Percentiles rank a stretch among this genome's conserved stretches.
Conservation (phyloP, 2,113 vertebrate species). For the Irena cyanogastra region DNA sequence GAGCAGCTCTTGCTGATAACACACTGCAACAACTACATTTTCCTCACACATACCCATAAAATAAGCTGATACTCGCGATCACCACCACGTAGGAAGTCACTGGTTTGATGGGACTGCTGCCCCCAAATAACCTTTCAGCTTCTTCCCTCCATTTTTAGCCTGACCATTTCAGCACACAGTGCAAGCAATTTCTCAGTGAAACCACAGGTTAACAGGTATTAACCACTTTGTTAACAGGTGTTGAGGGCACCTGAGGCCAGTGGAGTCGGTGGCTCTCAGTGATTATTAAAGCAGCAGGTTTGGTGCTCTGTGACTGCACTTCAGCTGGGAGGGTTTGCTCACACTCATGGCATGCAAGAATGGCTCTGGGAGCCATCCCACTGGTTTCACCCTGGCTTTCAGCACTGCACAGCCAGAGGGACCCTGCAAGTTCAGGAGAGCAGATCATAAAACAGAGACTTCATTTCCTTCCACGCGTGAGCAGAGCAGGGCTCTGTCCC, state of each 20-base stretch:
- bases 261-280: not conserved
- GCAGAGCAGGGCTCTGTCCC: not conserved
- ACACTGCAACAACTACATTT: not conserved
- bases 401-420: not conserved
- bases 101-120: not conserved
- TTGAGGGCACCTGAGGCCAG: not conserved
- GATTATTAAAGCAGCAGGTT: not conserved
- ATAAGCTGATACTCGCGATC: not conserved
- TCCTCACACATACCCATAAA: not conserved
- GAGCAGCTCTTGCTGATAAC: conserved; percentile 43
- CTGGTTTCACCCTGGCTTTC: not conserved
- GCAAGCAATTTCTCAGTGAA: not conserved
- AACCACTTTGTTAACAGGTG: not conserved
- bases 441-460: not conserved
- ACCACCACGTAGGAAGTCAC: not conserved
- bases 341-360: not conserved
- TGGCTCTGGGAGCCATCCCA: not conserved
- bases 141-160: not conserved
- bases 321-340: not conserved
- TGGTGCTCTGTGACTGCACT: not conserved
- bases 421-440: not conserved
- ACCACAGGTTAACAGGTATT: not conserved
- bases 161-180: not conserved
- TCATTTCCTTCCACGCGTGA: not conserved
- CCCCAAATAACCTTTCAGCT: not conserved